Conservation (phyloP, 2,888 invertebrate species). For the Phalera bucephala region DNA sequence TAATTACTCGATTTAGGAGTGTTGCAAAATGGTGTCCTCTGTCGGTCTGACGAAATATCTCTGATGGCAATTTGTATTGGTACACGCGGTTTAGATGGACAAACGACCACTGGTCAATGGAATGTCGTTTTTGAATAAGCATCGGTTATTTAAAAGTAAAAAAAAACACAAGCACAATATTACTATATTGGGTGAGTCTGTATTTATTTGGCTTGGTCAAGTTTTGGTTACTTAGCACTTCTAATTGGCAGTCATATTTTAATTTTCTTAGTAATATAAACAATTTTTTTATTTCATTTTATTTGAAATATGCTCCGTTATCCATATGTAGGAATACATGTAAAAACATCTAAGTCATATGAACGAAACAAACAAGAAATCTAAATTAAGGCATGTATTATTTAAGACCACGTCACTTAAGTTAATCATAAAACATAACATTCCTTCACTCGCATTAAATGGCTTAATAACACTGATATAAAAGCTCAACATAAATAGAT, state of each 20-base stretch:
- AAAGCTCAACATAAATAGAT: background rate
- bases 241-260: too few relatives aligned
- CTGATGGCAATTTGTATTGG: conserved; percentile 41
- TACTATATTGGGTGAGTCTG: conserved; percentile 7
- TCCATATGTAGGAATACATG: too few relatives aligned
- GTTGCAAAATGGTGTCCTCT: conserved; percentile 37
- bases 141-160: conserved; percentile 34
- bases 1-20: conserved; percentile 43
- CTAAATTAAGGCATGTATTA: background rate
- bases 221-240: background rate
- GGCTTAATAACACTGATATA: background rate
- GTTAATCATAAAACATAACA: background rate
- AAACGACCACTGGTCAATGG: conserved; percentile 32
- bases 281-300: too few relatives aligned
- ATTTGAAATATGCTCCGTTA: too few relatives aligned
- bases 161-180: conserved; percentile 26
- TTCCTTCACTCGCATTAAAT: background rate
- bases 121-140: conserved; percentile 39
- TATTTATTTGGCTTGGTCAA: too few relatives aligned
- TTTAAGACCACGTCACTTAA: background rate
- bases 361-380: background rate
- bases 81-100: conserved; percentile 48
- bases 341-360: too few relatives aligned
- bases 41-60: conserved; percentile 30
- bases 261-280: too few relatives aligned